A percentile compares a stretch with the other conserved stretches of the same genome.
phyloP scores from a whole-genome alignment of 2,113 vertebrate species.

The Plecturocebus donacophilus region DNA sequence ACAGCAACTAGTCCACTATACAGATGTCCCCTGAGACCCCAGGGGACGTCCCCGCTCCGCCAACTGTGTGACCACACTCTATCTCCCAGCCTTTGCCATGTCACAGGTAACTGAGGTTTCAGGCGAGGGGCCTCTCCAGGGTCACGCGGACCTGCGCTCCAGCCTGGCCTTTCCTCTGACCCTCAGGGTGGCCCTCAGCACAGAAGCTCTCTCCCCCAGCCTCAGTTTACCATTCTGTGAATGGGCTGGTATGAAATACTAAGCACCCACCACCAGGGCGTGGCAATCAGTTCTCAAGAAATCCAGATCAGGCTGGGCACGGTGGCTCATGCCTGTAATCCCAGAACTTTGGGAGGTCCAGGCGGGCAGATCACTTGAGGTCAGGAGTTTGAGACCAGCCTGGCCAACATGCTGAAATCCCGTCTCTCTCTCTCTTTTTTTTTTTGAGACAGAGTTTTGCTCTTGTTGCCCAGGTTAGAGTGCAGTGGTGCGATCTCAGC shows the following conservation, averaged over 20 bases:
- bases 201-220: neutral
- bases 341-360: neutral
- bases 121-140: too few species aligned
- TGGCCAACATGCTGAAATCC: neutral
- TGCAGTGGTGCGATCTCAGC: too few species aligned
- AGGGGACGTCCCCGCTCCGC: neutral
- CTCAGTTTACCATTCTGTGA: neutral
- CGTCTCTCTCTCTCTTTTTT: neutral
- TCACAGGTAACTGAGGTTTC: neutral
- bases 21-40: neutral
- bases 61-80: neutral
- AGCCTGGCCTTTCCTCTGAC: neutral
- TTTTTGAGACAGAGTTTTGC: too few species aligned
- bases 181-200: neutral
- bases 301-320: too few species aligned
- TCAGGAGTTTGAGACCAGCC: too few species aligned
- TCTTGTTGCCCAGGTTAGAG: too few species aligned
- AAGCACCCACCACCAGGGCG: neutral
- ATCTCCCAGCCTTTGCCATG: neutral
- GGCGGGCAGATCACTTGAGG: neutral
- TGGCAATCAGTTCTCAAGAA: neutral
- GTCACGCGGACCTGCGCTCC: fast-evolving
- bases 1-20: fast-evolving
- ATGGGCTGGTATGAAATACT: neutral
- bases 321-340: neutral